Conservation (phyloP, 2,888 invertebrate species). For the Drosophila monieri region DNA sequence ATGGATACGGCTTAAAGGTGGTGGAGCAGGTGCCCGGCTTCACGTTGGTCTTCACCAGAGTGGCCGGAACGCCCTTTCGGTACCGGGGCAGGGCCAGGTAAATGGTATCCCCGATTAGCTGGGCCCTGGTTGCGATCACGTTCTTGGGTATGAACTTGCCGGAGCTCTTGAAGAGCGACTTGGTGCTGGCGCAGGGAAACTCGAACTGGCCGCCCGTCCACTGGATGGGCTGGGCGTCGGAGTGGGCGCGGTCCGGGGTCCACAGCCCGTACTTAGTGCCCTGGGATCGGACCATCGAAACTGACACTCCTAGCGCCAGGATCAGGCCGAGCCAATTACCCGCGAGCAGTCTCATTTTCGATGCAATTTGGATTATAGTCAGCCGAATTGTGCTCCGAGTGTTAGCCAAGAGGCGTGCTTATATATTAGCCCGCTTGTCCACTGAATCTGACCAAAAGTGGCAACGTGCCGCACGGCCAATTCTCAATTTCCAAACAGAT, state of each 20-base stretch:
- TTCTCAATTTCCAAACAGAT: slow-evolving; percentile 50
- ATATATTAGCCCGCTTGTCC: slow-evolving; percentile 48
- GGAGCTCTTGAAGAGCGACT: slow-evolving; percentile 85
- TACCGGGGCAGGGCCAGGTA: slow-evolving; percentile 86
- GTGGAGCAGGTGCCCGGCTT: slow-evolving; percentile 84
- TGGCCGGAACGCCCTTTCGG: slow-evolving; percentile 88
- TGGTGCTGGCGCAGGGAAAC: slow-evolving; percentile 85
- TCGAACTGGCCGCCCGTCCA: slow-evolving; percentile 85
- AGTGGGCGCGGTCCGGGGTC: slow-evolving; percentile 73
- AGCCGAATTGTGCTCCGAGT: slow-evolving; percentile 30
- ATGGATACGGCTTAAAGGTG: slow-evolving; percentile 86
- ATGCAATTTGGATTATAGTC: slow-evolving; percentile 6
- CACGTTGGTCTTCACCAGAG: slow-evolving; percentile 86
- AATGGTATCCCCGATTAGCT: slow-evolving; percentile 85
- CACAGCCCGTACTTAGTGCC: slow-evolving; percentile 79
- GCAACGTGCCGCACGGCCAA: slow-evolving; percentile 60
- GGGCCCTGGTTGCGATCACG: slow-evolving; percentile 86
- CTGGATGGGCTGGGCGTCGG: slow-evolving; percentile 77
- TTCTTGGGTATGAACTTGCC: slow-evolving; percentile 86
- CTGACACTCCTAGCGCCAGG: slow-evolving; percentile 24
- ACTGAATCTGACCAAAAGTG: slow-evolving; percentile 26
- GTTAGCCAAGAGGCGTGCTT: slow-evolving; percentile 44
- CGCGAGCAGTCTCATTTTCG: slow-evolving; percentile 45
- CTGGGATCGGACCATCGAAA: slow-evolving; percentile 40
- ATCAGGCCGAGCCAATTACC: slow-evolving; percentile 24